These are phyloP conservation scores for Lasioglossum calceatum DNA, from an alignment of 2,888 invertebrate genomes.

Conservation along the genomic window DNA sequence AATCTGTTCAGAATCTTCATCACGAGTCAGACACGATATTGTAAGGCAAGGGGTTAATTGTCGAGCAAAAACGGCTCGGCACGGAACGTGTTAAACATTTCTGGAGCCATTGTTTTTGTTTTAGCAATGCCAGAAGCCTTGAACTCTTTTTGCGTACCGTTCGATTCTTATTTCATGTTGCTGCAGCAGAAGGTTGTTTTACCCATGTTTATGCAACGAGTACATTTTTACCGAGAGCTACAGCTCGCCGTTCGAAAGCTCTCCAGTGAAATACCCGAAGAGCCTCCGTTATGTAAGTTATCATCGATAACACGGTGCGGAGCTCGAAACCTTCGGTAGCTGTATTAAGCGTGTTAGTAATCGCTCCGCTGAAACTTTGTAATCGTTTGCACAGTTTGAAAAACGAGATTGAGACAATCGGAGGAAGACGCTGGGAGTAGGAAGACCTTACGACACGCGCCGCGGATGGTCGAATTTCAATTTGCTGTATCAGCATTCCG, in stretches of 20 bases:
- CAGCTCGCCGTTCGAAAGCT: background rate
- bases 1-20: too few species aligned
- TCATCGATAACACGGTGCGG: constrained; percentile 2
- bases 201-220: background rate
- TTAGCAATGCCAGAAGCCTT: background rate
- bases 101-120: background rate
- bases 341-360: background rate
- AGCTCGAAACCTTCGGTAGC: background rate
- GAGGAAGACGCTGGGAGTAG: background rate
- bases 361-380: background rate
- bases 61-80: too few species aligned
- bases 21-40: too few species aligned
- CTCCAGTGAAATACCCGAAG: background rate
- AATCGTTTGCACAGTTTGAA: constrained; percentile 1
- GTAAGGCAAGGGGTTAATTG: too few species aligned
- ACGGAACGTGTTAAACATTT: background rate
- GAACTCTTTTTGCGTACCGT: background rate
- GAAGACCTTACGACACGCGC: background rate
- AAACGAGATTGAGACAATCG: background rate
- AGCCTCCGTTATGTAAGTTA: constrained; percentile 33
- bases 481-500: background rate
- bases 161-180: background rate
- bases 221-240: background rate
- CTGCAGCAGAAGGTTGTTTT: background rate
- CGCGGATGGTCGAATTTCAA: background rate